Evolutionary conservation across 2,113 vertebrate genomes (phyloP).

Genomic region (Reinhardtius hippoglossoides): DNA sequence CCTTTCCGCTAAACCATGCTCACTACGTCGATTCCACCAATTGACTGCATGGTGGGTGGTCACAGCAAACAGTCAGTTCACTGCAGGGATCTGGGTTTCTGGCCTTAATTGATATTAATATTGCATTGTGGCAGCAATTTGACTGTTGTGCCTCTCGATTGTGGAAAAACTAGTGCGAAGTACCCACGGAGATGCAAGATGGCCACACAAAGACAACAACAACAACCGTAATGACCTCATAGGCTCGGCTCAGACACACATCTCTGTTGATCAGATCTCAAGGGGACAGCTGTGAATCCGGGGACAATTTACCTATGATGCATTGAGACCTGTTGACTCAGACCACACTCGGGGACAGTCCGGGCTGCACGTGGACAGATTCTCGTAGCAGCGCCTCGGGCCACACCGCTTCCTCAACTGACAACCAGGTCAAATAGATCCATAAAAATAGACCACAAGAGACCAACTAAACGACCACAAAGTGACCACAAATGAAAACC

Average conservation of each 20-base stretch:
- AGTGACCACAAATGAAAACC: neutral
- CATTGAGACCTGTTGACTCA: no score
- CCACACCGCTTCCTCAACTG: no score
- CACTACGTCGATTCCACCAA: conserved; percentile 27
- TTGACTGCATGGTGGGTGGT: conserved; percentile 51
- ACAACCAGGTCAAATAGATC: neutral
- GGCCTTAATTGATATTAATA: conserved; percentile 54
- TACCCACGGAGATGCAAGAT: neutral
- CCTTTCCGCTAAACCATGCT: neutral
- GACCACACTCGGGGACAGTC: no score
- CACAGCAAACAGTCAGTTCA: conserved; percentile 35
- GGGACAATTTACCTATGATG: no score
- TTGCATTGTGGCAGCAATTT: conserved; percentile 20
- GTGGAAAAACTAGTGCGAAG: neutral
- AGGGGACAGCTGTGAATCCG: no score
- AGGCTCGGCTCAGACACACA: neutral
- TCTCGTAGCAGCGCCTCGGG: no score
- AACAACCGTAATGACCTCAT: neutral
- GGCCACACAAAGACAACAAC: neutral
- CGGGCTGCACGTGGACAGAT: no score
- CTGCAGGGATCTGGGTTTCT: conserved; percentile 22
- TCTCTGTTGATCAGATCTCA: no score
- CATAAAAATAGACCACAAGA: neutral
- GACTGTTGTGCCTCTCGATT: neutral
- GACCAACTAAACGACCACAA: neutral